phyloP scores from a whole-genome alignment of 2,797 vertebrate species.

The Scleropages formosus region DNA sequence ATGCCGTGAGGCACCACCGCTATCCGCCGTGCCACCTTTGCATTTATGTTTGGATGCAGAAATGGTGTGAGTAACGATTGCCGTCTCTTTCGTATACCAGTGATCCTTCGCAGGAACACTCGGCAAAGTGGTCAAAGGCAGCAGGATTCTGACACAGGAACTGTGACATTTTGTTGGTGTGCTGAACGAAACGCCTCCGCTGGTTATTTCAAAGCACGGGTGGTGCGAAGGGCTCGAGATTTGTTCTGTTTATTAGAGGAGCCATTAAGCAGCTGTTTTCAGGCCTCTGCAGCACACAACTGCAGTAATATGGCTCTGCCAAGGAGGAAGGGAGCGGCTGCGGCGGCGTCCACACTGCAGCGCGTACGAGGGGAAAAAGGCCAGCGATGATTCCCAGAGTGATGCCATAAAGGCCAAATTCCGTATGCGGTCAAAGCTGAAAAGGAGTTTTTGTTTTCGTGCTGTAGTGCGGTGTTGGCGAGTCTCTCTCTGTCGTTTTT shows the following conservation, averaged over 20 bases:
- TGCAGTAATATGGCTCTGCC: slow-evolving; percentile 58
- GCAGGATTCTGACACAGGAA: slow-evolving; percentile 50
- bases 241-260: slow-evolving; percentile 44
- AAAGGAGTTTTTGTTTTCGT: slow-evolving; percentile 40
- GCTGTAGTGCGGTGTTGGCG: slow-evolving; percentile 36
- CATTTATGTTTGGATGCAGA: slow-evolving; percentile 17
- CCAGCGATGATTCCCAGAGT: slow-evolving; percentile 62
- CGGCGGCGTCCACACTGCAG: slow-evolving; percentile 54
- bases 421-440: slow-evolving; percentile 44
- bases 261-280: slow-evolving; percentile 42
- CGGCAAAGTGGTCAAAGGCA: slow-evolving; percentile 55
- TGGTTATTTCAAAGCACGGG: neutral
- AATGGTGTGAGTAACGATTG: slow-evolving; percentile 20
- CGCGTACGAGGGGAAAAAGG: slow-evolving; percentile 41
- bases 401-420: slow-evolving; percentile 41
- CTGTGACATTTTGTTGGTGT: slow-evolving; percentile 63
- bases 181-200: neutral
- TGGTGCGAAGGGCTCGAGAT: slow-evolving; percentile 22
- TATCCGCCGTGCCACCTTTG: no score
- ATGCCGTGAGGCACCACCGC: no score
- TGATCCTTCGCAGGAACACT: slow-evolving; percentile 35
- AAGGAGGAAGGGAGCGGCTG: slow-evolving; percentile 61
- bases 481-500: neutral
- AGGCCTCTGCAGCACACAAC: slow-evolving; percentile 54
- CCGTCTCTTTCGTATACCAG: neutral